Conservation (phyloP, 2,797 vertebrate genomes). For the Rhinatrema bivittatum region DNA sequence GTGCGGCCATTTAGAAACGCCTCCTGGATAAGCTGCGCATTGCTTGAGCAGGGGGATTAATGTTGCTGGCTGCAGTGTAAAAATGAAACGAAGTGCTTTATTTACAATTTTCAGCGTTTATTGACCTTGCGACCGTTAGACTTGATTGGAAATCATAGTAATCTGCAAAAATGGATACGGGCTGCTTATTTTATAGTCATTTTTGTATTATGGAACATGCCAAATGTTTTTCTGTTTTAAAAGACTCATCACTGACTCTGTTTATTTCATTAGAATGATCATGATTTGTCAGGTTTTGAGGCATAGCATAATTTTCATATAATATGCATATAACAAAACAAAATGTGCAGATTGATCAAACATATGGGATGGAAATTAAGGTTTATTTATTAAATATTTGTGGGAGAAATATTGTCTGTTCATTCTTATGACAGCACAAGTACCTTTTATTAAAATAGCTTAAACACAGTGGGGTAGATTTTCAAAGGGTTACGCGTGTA, state of each 20-base stretch:
- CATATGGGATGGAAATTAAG: background rate
- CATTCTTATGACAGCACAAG: background rate
- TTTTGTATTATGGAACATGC: background rate
- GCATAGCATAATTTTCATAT: background rate
- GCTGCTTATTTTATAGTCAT: background rate
- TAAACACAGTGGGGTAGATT: no score
- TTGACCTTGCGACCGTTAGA: conserved; percentile 7
- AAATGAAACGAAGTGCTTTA: background rate
- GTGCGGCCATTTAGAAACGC: background rate
- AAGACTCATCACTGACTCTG: background rate
- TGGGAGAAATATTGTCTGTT: background rate
- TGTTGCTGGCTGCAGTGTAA: background rate
- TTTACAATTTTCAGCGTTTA: background rate
- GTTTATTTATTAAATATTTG: background rate
- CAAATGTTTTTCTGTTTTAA: background rate
- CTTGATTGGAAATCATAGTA: background rate
- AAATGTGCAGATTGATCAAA: no score
- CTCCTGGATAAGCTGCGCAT: background rate
- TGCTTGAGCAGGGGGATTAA: background rate
- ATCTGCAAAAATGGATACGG: background rate
- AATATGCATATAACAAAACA: background rate
- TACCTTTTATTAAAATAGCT: background rate
- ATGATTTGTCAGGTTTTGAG: background rate
- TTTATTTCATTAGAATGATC: background rate
- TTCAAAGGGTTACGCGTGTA: no score